These are phyloP conservation scores for Clarias macrocephalus DNA, from an alignment of 2,113 vertebrate genomes.

Conservation along the genomic window DNA sequence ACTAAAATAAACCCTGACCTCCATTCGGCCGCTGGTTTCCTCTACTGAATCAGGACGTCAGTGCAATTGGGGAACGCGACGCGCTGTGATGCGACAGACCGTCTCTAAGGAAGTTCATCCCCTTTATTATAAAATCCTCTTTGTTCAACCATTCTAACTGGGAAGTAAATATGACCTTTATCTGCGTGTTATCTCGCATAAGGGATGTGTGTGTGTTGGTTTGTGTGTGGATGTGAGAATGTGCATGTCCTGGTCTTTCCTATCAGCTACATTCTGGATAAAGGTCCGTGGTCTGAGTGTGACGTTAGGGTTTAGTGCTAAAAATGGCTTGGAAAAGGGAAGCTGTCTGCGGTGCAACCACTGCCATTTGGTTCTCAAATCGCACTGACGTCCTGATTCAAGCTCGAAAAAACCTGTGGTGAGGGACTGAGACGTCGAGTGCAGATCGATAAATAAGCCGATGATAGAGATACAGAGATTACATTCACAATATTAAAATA, in stretches of 20 bases:
- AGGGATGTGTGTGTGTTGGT: neutral
- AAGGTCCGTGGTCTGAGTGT: neutral
- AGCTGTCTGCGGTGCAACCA: neutral
- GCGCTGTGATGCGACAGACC: neutral
- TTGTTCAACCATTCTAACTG: neutral
- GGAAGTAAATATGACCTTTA: slow-evolving; percentile 31
- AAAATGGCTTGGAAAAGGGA: neutral
- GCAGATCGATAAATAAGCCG: neutral
- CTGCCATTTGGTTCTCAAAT: neutral
- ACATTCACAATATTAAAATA: neutral
- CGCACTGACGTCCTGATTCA: neutral
- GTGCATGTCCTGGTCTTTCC: neutral
- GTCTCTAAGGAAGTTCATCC: slow-evolving; percentile 13
- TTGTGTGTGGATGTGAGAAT: neutral
- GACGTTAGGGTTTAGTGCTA: neutral
- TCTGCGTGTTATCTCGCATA: neutral
- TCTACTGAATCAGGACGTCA: neutral
- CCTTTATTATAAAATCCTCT: neutral
- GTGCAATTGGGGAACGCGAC: neutral
- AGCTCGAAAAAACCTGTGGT: too few species aligned
- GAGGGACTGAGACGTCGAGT: neutral
- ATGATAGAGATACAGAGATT: neutral
- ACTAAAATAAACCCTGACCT: neutral
- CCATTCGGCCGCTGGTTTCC: neutral
- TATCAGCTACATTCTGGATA: neutral